These are phyloP conservation scores for Tenebrosternarchus preto DNA, from an alignment of 2,113 vertebrate genomes.

Conservation along the genomic window DNA sequence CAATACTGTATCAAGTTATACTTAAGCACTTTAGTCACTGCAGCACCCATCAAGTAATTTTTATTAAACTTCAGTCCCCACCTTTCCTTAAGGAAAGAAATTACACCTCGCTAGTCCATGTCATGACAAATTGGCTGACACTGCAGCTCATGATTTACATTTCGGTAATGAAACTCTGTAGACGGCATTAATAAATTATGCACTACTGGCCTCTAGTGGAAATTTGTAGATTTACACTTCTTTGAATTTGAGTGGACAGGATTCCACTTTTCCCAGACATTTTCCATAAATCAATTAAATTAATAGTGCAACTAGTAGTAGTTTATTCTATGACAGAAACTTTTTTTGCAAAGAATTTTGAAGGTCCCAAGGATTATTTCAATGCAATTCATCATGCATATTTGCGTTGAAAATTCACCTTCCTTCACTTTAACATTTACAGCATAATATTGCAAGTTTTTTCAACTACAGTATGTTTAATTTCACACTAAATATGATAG, in stretches of 20 bases:
- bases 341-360: too few relatives aligned
- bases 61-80: too few relatives aligned
- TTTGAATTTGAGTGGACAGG: neutral
- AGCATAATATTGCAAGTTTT: too few relatives aligned
- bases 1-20: too few relatives aligned
- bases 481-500: too few relatives aligned
- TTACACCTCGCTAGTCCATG: too few relatives aligned
- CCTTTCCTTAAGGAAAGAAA: too few relatives aligned
- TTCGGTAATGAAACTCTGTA: neutral
- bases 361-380: neutral
- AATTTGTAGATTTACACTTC: neutral
- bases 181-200: neutral
- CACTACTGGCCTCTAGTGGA: slow-evolving; percentile 57
- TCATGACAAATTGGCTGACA: neutral
- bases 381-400: neutral
- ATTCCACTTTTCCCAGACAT: neutral
- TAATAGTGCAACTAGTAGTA: neutral
- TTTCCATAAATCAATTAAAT: neutral
- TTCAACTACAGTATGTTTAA: too few relatives aligned
- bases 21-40: too few relatives aligned
- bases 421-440: too few relatives aligned
- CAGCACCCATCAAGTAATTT: too few relatives aligned
- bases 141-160: neutral
- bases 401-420: neutral
- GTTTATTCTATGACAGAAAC: neutral